Conservation (phyloP, 2,888 invertebrate species). For the Apoderus coryli region DNA sequence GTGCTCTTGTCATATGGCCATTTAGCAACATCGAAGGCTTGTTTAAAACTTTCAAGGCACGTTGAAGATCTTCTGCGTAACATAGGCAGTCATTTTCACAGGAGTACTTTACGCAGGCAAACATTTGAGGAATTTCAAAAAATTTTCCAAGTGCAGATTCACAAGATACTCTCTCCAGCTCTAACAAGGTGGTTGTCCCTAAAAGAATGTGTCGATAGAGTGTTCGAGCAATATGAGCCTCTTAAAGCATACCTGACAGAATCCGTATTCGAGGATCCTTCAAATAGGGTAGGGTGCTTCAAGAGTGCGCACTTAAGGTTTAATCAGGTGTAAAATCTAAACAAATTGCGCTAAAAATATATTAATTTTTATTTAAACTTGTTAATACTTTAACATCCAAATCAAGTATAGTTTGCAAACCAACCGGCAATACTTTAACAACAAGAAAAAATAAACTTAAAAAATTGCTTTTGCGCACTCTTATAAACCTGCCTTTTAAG, state of each 20-base stretch:
- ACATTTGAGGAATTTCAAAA: constrained; percentile 23
- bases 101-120: constrained; percentile 7
- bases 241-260: constrained; percentile 21
- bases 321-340: no score
- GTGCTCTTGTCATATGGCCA: no score
- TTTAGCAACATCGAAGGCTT: neutral
- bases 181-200: constrained; percentile 25
- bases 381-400: no score
- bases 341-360: no score
- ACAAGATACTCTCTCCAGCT: constrained; percentile 20
- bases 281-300: no score
- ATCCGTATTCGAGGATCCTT: constrained; percentile 20
- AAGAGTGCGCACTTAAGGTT: no score
- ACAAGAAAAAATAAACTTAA: no score
- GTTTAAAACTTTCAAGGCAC: neutral
- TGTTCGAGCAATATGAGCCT: constrained; percentile 25
- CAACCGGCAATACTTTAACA: no score
- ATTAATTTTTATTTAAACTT: no score
- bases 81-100: constrained; percentile 1
- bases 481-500: no score
- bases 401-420: no score
- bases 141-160: constrained; percentile 23
- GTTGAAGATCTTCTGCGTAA: constrained; percentile 1
- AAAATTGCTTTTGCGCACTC: no score
- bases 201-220: constrained; percentile 24